These are phyloP conservation scores for Alloplasta piceator DNA, from an alignment of 2,888 invertebrate species.

Conservation along the genomic window DNA sequence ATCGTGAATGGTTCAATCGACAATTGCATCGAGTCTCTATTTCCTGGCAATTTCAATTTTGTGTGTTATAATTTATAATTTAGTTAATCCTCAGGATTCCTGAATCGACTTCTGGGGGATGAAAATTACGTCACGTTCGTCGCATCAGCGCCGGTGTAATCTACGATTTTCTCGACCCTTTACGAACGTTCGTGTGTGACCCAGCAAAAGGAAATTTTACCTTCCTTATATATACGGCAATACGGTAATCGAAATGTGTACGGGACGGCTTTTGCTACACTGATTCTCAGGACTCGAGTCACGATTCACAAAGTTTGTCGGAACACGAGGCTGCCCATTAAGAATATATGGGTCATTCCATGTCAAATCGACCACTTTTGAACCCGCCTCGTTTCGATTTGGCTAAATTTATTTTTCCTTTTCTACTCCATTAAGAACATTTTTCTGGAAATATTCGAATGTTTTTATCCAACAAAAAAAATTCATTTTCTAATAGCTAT, in stretches of 20 bases:
- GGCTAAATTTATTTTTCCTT: too few relatives aligned
- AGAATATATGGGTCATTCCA: too few relatives aligned
- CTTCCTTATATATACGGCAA: neutral
- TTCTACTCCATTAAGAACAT: too few relatives aligned
- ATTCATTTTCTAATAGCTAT: too few relatives aligned
- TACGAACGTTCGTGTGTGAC: neutral
- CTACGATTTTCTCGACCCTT: neutral
- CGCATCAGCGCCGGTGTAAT: conserved; percentile 11
- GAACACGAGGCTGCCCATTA: too few relatives aligned
- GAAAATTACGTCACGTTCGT: conserved; percentile 46
- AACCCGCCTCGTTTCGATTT: too few relatives aligned
- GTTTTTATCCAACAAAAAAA: too few relatives aligned
- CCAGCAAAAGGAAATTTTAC: neutral
- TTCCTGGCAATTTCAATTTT: too few relatives aligned
- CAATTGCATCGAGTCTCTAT: too few relatives aligned
- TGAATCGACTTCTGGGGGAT: neutral
- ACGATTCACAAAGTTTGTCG: neutral
- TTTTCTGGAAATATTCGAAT: too few relatives aligned
- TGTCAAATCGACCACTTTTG: too few relatives aligned
- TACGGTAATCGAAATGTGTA: neutral
- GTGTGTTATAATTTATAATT: neutral
- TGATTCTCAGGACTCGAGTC: neutral
- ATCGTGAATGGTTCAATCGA: too few relatives aligned
- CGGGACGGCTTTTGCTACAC: neutral
- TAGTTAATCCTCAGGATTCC: conserved; percentile 10